Evolutionary conservation across 2,797 vertebrate genomes (phyloP).

Genomic region (Myotis myotis): DNA sequence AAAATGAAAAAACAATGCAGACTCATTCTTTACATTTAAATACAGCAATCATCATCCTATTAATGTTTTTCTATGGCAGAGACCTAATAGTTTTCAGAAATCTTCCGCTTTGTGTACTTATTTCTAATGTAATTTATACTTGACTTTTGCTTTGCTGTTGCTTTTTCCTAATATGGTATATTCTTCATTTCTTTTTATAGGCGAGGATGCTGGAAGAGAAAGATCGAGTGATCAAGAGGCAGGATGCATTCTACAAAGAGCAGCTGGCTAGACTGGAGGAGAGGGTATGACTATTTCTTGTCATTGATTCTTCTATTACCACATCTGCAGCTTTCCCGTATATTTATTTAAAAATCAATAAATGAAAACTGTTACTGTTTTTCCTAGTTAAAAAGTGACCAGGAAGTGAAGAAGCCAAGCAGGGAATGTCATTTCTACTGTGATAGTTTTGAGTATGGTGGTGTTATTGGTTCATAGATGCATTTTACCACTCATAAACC

Average conservation of each 20-base stretch:
- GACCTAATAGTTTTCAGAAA: conserved; percentile 48
- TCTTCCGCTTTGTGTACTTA: background rate
- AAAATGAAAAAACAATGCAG: conserved; percentile 37
- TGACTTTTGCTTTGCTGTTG: conserved; percentile 70
- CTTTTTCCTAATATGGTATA: conserved; percentile 72
- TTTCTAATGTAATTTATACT: conserved; percentile 66
- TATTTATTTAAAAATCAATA: conserved; percentile 42
- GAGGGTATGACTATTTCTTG: conserved; percentile 86
- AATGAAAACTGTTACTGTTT: background rate
- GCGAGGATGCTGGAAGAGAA: conserved; percentile 94
- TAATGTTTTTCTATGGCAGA: conserved; percentile 67
- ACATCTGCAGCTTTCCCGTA: background rate
- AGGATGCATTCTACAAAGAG: conserved; percentile 95
- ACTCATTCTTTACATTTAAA: conserved; percentile 67
- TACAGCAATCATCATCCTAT: conserved; percentile 77
- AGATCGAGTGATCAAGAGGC: conserved; percentile 92
- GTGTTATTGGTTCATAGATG: background rate
- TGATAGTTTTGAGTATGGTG: background rate
- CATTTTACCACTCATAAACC: background rate
- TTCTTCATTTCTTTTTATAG: conserved; percentile 83
- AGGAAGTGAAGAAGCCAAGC: background rate
- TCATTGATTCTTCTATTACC: conserved; percentile 4
- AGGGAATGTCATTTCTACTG: background rate
- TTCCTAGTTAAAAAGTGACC: background rate
- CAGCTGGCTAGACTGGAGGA: conserved; percentile 96